Conservation (phyloP, 2,888 invertebrate species). For the Lasioglossum oenotherae region DNA sequence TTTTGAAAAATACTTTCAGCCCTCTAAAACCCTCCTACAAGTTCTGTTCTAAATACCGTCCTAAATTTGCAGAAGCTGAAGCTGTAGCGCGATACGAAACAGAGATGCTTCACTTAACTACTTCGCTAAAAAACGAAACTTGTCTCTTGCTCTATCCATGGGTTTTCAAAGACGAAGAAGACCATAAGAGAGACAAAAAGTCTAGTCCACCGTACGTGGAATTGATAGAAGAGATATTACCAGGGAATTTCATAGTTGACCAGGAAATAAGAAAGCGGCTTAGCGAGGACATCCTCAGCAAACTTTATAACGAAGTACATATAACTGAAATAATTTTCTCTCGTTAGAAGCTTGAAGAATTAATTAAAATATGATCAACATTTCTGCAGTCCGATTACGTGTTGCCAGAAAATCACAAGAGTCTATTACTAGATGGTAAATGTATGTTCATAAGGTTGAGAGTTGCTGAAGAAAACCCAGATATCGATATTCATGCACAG, state of each 20-base stretch:
- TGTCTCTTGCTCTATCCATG: slow-evolving; percentile 81
- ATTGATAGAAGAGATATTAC: slow-evolving; percentile 77
- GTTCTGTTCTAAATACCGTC: not conserved
- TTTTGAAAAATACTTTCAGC: slow-evolving; percentile 37
- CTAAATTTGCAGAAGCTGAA: slow-evolving; percentile 74
- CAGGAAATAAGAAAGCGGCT: slow-evolving; percentile 78
- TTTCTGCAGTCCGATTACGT: slow-evolving; percentile 74
- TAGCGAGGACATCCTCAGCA: slow-evolving; percentile 73
- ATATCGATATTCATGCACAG: slow-evolving; percentile 77
- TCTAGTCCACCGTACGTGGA: slow-evolving; percentile 79
- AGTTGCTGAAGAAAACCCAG: slow-evolving; percentile 68
- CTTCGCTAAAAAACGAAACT: slow-evolving; percentile 76
- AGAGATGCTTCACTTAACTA: slow-evolving; percentile 77
- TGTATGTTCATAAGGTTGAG: slow-evolving; percentile 79
- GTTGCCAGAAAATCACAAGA: slow-evolving; percentile 72
- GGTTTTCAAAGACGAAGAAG: slow-evolving; percentile 82
- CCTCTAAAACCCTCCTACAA: not conserved
- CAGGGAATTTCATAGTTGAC: slow-evolving; percentile 75
- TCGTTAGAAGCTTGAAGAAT: not conserved
- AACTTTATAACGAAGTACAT: slow-evolving; percentile 77
- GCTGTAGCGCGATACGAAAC: slow-evolving; percentile 79
- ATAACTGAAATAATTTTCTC: not conserved
- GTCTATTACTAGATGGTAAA: slow-evolving; percentile 78
- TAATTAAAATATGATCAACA: not conserved
- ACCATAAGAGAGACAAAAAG: slow-evolving; percentile 80